Conservation (phyloP, 2,797 vertebrate genomes). For the Enteromius paludinosus region DNA sequence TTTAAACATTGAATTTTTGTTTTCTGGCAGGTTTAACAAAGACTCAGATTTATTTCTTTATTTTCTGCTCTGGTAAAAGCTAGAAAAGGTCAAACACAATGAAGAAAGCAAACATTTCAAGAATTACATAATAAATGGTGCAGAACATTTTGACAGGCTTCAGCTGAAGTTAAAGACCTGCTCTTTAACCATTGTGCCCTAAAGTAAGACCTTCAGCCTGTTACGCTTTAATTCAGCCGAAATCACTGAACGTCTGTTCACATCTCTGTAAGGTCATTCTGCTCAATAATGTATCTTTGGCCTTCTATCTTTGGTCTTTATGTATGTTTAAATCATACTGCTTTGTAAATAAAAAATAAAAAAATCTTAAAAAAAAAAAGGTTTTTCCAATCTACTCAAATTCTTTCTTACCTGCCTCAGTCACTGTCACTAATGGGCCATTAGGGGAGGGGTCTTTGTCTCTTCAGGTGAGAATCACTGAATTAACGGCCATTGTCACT, state of each 20-base stretch:
- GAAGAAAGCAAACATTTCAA: constrained; percentile 19
- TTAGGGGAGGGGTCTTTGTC: no score
- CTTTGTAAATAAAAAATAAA: no score
- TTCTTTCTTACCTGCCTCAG: no score
- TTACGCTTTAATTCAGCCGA: neutral
- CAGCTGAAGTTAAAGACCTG: constrained; percentile 21
- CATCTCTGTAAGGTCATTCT: no score
- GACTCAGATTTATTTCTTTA: constrained; percentile 2
- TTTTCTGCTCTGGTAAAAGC: neutral
- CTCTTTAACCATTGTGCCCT: constrained; percentile 19
- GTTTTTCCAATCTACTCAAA: no score
- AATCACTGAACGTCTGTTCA: neutral
- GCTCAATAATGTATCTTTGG: no score
- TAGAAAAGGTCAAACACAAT: constrained; percentile 32
- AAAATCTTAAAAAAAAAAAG: no score
- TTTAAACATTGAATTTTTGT: neutral
- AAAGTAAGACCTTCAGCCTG: constrained; percentile 13
- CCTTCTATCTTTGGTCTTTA: no score
- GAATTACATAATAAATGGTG: constrained; percentile 20
- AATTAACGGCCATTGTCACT: no score
- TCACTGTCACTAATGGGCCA: no score
- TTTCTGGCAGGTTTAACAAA: constrained; percentile 10
- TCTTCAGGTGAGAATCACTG: no score
- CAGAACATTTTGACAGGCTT: constrained; percentile 28
- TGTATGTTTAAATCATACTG: no score